These are phyloP conservation scores for Periplaneta americana DNA, from an alignment of 1,140 invertebrate genomes.

Conservation along the genomic window DNA sequence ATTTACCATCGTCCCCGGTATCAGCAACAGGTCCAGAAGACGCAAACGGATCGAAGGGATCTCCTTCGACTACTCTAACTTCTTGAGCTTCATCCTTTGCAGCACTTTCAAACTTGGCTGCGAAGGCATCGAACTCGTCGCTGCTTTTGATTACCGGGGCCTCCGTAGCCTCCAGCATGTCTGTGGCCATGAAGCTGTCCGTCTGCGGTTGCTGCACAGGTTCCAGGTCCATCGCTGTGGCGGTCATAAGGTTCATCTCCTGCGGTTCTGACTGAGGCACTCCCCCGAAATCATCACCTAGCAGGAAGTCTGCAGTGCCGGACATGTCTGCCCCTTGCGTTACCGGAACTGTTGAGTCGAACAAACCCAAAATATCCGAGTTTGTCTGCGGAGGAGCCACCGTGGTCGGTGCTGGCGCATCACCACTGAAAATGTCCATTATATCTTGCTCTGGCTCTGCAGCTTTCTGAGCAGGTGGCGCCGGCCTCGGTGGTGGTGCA, in stretches of 20 bases:
- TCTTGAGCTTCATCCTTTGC: slow-evolving; percentile 46
- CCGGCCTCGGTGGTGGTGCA: not conserved
- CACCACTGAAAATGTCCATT: slow-evolving; percentile 18
- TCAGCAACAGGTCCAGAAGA: not conserved
- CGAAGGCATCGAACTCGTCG: slow-evolving; percentile 77
- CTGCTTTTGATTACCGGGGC: not conserved
- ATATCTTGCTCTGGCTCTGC: slow-evolving; percentile 11
- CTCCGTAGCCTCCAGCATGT: not conserved
- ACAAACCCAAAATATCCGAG: slow-evolving; percentile 37
- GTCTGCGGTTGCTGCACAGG: slow-evolving; percentile 17
- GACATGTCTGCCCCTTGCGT: not conserved
- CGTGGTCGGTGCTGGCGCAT: not conserved
- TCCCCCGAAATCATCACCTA: slow-evolving; percentile 12
- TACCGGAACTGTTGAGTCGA: slow-evolving; percentile 23
- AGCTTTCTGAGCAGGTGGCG: not conserved
- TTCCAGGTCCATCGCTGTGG: slow-evolving; percentile 30
- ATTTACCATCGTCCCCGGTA: not conserved
- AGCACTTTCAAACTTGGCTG: slow-evolving; percentile 75
- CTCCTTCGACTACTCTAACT: slow-evolving; percentile 33
- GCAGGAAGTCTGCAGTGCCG: not conserved
- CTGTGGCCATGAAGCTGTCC: slow-evolving; percentile 2
- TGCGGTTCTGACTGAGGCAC: not conserved
- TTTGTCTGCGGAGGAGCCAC: slow-evolving; percentile 23
- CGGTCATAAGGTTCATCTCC: not conserved
- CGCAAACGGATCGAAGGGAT: slow-evolving; percentile 35